phyloP scores from a whole-genome alignment of 2,113 vertebrate genomes.

The Megaleporinus macrocephalus region DNA sequence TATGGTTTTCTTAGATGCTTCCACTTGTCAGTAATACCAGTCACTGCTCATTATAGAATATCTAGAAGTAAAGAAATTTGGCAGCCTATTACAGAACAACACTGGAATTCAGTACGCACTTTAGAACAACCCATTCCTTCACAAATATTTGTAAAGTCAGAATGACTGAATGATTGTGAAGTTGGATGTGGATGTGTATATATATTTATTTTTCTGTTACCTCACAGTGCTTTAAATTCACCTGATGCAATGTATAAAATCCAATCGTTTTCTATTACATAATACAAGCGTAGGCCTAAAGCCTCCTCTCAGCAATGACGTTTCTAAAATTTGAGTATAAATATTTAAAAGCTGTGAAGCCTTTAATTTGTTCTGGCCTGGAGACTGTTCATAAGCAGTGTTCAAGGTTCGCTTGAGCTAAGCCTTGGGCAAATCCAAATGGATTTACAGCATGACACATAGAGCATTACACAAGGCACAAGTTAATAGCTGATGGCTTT shows the following conservation, averaged over 20 bases:
- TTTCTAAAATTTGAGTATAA: neutral
- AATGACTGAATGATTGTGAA: too few relatives aligned
- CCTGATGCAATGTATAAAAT: neutral
- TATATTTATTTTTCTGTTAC: neutral
- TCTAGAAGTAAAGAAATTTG: too few relatives aligned
- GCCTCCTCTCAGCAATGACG: neutral
- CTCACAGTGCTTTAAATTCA: neutral
- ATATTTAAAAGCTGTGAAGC: neutral
- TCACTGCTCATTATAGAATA: too few relatives aligned
- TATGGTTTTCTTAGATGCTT: too few relatives aligned
- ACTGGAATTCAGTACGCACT: too few relatives aligned
- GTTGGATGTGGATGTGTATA: neutral
- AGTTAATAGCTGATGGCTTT: neutral
- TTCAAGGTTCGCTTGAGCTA: neutral
- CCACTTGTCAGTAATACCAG: too few relatives aligned
- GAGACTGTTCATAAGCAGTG: neutral
- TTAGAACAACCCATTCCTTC: too few relatives aligned
- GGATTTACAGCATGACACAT: slow-evolving; percentile 4
- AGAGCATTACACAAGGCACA: neutral
- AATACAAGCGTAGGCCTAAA: neutral
- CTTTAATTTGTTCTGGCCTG: neutral
- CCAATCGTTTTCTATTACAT: neutral
- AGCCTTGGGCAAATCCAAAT: neutral
- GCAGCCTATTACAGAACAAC: too few relatives aligned
- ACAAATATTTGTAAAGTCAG: too few relatives aligned